Conservation (phyloP, 2,113 vertebrate species). For the Crotalus viridis region DNA sequence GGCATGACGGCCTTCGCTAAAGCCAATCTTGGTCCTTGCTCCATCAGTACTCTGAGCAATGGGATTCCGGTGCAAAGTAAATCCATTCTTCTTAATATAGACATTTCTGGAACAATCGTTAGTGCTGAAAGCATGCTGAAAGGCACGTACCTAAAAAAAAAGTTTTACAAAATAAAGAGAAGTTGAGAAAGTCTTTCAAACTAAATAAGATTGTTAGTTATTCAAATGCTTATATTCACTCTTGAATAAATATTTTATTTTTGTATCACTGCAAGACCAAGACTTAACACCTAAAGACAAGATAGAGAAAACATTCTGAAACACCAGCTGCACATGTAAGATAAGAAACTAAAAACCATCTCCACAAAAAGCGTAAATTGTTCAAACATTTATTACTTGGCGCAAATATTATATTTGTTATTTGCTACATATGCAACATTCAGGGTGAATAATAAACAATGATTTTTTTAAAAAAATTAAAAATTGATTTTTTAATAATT, state of each 20-base stretch:
- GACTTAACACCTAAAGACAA: background rate
- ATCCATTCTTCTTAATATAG: conserved; percentile 98
- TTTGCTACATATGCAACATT: background rate
- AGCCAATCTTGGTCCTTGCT: conserved; percentile 95
- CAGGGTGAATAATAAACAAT: too few species aligned
- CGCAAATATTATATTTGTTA: background rate
- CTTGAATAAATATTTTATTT: background rate
- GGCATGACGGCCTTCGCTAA: conserved; percentile 93
- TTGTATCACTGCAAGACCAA: background rate
- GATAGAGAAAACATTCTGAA: background rate
- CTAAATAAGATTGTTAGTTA: background rate
- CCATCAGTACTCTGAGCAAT: conserved; percentile 98
- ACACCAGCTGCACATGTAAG: background rate
- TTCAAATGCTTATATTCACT: background rate
- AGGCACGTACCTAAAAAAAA: conserved; percentile 83
- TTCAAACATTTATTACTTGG: background rate
- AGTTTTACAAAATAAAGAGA: background rate
- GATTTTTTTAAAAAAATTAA: too few species aligned
- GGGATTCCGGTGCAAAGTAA: conserved; percentile 96
- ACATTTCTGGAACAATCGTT: conserved; percentile 97
- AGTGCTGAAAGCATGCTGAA: conserved; percentile 93
- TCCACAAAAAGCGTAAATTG: background rate
- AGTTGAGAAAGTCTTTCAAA: background rate
- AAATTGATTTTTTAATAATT: too few species aligned
- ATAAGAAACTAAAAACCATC: background rate